phyloP scores from a whole-genome alignment of 2,113 vertebrate genomes.

The Crotalus tigris region DNA sequence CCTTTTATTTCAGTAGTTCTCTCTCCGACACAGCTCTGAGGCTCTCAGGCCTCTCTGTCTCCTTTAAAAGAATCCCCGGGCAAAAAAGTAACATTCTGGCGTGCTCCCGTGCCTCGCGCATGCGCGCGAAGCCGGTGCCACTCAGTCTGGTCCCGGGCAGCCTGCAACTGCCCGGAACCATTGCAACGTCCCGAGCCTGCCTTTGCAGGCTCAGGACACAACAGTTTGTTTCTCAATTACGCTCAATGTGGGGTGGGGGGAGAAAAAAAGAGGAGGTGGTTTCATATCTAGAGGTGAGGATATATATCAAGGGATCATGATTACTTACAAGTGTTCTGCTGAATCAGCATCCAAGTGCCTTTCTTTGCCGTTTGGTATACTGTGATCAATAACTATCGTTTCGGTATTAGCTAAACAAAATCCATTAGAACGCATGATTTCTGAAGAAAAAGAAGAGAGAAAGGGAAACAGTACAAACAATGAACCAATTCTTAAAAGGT shows the following conservation, averaged over 20 bases:
- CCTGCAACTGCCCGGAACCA: too few relatives aligned
- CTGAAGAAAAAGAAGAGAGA: constrained; percentile 63
- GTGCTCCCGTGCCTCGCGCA: too few relatives aligned
- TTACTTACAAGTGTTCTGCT: constrained; percentile 83
- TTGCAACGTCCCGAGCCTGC: too few relatives aligned
- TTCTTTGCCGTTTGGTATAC: constrained; percentile 83
- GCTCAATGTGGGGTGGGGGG: too few relatives aligned
- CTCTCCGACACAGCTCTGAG: too few relatives aligned
- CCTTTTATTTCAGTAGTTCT: too few relatives aligned
- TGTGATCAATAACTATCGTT: constrained; percentile 93
- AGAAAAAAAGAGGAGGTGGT: background rate
- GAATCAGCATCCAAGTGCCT: constrained; percentile 83
- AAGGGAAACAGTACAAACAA: background rate
- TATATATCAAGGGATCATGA: background rate
- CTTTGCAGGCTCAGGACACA: background rate
- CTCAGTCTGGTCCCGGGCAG: too few relatives aligned
- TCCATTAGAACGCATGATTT: constrained; percentile 97
- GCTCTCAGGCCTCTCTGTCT: too few relatives aligned
- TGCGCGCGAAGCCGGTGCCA: too few relatives aligned
- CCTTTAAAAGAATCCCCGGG: too few relatives aligned
- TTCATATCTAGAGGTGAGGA: background rate
- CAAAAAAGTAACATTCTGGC: too few relatives aligned
- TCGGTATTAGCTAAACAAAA: constrained; percentile 98
- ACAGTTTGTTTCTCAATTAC: background rate
- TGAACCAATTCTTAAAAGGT: background rate